Conservation (phyloP, 2,888 invertebrate species). For the Heliconius cydno region DNA sequence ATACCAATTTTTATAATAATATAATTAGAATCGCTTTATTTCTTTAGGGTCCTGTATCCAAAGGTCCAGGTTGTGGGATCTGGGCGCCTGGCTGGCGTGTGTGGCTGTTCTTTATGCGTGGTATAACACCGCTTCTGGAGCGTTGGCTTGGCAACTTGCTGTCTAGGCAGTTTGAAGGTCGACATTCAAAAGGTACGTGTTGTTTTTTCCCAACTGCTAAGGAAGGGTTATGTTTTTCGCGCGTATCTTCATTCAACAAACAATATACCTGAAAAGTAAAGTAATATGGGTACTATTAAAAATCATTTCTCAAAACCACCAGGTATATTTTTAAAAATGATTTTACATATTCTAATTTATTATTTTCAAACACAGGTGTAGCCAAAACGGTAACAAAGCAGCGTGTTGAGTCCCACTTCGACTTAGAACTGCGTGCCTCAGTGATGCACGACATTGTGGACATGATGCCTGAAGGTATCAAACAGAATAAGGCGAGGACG, state of each 20-base stretch:
- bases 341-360: background rate
- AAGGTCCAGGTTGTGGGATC: constrained; percentile 99
- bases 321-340: background rate
- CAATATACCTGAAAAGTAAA: too few species aligned
- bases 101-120: constrained; percentile 99
- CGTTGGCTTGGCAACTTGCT: constrained; percentile 99
- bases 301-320: background rate
- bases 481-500: constrained; percentile 99
- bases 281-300: too few species aligned
- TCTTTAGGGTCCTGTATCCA: constrained; percentile 96
- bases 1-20: too few species aligned
- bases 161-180: constrained; percentile 99
- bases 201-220: background rate
- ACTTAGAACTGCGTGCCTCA: constrained; percentile 98
- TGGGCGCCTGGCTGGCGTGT: constrained; percentile 99
- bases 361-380: constrained; percentile 83
- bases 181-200: constrained; percentile 94
- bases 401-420: constrained; percentile 99
- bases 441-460: constrained; percentile 99
- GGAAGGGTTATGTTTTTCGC: too few species aligned
- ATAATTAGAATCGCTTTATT: constrained; percentile 4
- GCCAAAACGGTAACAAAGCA: constrained; percentile 99
- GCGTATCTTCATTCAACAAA: too few species aligned
- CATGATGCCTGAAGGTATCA: constrained; percentile 99
- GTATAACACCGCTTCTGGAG: constrained; percentile 98